phyloP scores from a whole-genome alignment of 2,113 vertebrate genomes.

The Psilopsiagon aurifrons region DNA sequence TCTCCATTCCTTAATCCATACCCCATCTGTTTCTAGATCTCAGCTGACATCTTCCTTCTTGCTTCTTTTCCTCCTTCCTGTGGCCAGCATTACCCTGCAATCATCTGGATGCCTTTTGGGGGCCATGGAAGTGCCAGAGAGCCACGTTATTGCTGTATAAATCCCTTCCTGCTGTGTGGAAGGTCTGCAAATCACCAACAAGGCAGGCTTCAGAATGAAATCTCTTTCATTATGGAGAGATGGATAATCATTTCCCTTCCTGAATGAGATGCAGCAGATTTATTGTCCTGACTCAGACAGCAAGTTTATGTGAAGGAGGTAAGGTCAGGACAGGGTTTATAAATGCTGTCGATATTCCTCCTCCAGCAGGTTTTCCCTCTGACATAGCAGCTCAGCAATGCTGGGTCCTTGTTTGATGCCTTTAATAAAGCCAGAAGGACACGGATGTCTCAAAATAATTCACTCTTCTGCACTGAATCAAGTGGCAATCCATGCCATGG shows the following conservation, averaged over 20 bases:
- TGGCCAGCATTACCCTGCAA: not conserved
- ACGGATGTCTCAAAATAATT: not conserved
- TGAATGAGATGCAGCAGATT: conserved; percentile 26
- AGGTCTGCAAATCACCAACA: not conserved
- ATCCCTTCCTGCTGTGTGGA: not conserved
- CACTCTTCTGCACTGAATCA: not conserved
- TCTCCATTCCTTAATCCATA: not conserved
- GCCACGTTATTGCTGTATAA: accelerated
- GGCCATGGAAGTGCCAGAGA: accelerated
- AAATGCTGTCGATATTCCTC: not conserved
- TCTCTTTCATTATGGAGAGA: not conserved
- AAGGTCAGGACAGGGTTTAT: conserved; percentile 32
- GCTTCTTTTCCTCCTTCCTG: not conserved
- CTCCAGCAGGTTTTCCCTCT: not conserved
- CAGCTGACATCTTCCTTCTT: not conserved
- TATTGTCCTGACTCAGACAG: conserved; percentile 53
- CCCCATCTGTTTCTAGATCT: not conserved
- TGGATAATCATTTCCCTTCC: conserved; percentile 30
- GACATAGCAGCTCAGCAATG: not conserved
- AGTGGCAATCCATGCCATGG: not conserved
- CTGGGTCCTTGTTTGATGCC: not conserved
- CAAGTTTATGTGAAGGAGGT: not conserved
- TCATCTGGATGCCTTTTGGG: not conserved
- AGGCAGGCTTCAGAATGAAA: not conserved
- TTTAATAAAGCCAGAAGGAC: conserved; percentile 10